These are phyloP conservation scores for Oophaga pumilio DNA, from an alignment of 2,113 vertebrate genomes.

Conservation along the genomic window DNA sequence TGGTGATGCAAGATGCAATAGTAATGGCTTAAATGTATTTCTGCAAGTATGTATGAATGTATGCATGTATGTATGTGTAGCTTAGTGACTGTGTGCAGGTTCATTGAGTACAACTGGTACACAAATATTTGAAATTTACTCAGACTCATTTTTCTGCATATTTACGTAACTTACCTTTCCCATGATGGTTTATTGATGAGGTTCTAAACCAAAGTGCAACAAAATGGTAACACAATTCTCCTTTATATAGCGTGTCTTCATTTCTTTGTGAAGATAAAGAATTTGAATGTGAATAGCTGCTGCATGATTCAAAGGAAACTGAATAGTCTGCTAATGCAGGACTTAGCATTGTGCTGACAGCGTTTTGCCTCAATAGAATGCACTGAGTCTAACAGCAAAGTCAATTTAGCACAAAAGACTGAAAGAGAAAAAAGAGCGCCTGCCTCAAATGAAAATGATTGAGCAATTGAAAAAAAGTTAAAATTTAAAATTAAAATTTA, in stretches of 20 bases:
- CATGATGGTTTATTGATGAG: slow-evolving; percentile 9
- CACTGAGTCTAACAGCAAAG: slow-evolving; percentile 28
- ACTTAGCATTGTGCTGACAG: slow-evolving; percentile 41
- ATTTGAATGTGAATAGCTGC: slow-evolving; percentile 24
- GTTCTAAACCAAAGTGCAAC: slow-evolving; percentile 10
- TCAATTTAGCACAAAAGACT: not conserved
- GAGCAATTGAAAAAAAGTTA: too few relatives aligned
- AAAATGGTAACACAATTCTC: not conserved
- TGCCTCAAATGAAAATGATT: not conserved
- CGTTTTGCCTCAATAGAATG: not conserved
- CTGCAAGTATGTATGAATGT: too few relatives aligned
- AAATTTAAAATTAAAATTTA: too few relatives aligned
- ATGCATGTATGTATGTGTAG: too few relatives aligned
- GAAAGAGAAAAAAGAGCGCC: not conserved
- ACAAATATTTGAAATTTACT: too few relatives aligned
- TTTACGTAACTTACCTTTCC: slow-evolving; percentile 20
- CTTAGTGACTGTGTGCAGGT: too few relatives aligned
- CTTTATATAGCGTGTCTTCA: slow-evolving; percentile 26
- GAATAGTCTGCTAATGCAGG: slow-evolving; percentile 37
- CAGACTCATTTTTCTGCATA: not conserved
- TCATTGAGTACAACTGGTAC: too few relatives aligned
- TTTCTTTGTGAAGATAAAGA: slow-evolving; percentile 5
- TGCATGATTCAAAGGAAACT: slow-evolving; percentile 40
- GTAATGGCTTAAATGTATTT: too few relatives aligned
- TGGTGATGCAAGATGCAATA: too few relatives aligned